These are phyloP conservation scores for Margaritifera margaritifera DNA, from an alignment of 2,888 invertebrate species.

Conservation along the genomic window DNA sequence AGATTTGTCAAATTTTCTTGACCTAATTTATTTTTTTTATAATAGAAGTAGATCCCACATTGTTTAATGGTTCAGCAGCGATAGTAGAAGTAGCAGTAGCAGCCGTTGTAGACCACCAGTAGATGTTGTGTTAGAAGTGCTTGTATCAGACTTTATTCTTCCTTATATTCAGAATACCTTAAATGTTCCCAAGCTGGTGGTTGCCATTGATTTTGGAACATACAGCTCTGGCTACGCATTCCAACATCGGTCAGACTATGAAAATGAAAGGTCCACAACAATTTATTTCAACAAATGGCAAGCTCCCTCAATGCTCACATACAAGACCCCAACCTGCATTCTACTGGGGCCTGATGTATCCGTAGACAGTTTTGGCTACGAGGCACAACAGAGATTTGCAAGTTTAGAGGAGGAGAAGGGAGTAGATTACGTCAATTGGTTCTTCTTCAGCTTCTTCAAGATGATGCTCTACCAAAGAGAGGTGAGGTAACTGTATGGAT, in stretches of 20 bases:
- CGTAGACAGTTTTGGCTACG: slow-evolving; percentile 22
- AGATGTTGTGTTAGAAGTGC: too few relatives aligned
- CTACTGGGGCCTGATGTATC: slow-evolving; percentile 8
- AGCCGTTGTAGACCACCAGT: too few relatives aligned
- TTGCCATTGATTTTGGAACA: slow-evolving; percentile 33
- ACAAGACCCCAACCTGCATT: slow-evolving; percentile 20
- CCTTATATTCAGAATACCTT: too few relatives aligned
- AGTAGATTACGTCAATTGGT: slow-evolving; percentile 17
- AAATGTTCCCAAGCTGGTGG: slow-evolving; percentile 12
- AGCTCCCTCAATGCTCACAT: slow-evolving; percentile 12
- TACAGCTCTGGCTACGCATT: slow-evolving; percentile 26
- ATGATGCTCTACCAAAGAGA: slow-evolving; percentile 25
- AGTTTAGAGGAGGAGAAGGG: slow-evolving; percentile 10
- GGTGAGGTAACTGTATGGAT: slow-evolving; percentile 2
- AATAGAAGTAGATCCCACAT: too few relatives aligned
- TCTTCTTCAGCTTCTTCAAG: slow-evolving; percentile 29
- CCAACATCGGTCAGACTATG: slow-evolving; percentile 23
- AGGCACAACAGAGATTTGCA: slow-evolving; percentile 19
- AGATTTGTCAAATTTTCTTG: too few relatives aligned
- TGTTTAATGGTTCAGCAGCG: too few relatives aligned
- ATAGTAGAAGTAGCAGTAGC: too few relatives aligned
- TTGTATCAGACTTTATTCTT: too few relatives aligned
- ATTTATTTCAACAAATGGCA: slow-evolving; percentile 22
- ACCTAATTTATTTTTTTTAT: too few relatives aligned
- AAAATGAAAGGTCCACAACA: slow-evolving; percentile 16